Evolutionary conservation across 2,888 invertebrate species (phyloP).

Genomic region (Agrotis clavis): DNA sequence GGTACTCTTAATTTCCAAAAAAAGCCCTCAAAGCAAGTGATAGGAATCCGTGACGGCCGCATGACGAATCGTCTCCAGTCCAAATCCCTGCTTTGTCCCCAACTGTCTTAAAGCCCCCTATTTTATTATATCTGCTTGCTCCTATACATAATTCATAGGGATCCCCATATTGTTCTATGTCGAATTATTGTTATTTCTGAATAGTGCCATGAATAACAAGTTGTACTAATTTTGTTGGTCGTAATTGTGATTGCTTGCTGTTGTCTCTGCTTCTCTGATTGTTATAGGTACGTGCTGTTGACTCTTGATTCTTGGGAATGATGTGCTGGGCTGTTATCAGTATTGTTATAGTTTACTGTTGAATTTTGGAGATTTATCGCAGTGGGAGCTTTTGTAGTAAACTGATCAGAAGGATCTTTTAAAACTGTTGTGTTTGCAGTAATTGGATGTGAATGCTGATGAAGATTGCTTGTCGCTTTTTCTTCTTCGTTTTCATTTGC

Average conservation of each 20-base stretch:
- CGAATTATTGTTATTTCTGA: constrained; percentile 72
- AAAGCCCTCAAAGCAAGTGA: constrained; percentile 37
- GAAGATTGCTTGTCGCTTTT: not conserved
- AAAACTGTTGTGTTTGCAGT: no score
- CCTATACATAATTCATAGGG: constrained; percentile 84
- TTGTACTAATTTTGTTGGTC: constrained; percentile 64
- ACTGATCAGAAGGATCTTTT: not conserved
- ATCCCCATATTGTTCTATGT: constrained; percentile 66
- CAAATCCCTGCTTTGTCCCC: constrained; percentile 75
- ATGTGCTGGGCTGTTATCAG: constrained; percentile 6
- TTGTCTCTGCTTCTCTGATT: constrained; percentile 44
- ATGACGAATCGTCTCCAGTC: constrained; percentile 84
- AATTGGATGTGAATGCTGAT: not conserved
- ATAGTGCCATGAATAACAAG: constrained; percentile 65
- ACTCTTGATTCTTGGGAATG: constrained; percentile 23
- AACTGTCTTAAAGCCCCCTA: constrained; percentile 63
- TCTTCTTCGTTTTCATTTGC: not conserved
- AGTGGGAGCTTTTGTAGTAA: not conserved
- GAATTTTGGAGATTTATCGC: not conserved
- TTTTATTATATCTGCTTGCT: constrained; percentile 77
- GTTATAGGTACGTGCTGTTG: constrained; percentile 28
- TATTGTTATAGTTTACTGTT: not conserved
- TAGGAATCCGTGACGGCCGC: constrained; percentile 54
- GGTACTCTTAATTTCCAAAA: constrained; percentile 16
- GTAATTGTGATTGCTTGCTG: constrained; percentile 67